Percentiles rank a stretch among this genome's conserved stretches.
Evolutionary conservation across 2,113 vertebrate genomes (phyloP).

Genomic region (Thinocorus orbignyianus): DNA sequence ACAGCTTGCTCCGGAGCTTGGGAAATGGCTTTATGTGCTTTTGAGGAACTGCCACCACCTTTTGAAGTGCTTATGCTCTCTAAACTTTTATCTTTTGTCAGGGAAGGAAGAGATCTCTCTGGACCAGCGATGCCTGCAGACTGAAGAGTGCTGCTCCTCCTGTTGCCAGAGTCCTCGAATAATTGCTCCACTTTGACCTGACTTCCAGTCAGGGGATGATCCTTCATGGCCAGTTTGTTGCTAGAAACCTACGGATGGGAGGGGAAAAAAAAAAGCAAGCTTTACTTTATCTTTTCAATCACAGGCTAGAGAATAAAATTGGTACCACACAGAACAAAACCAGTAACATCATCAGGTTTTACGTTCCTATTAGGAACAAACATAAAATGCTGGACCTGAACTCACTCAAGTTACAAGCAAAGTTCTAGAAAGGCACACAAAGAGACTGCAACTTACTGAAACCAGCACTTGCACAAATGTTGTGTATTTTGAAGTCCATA

Average conservation of each 20-base stretch:
- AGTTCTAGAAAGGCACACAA: neutral
- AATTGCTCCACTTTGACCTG: slow-evolving; percentile 92
- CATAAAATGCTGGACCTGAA: neutral
- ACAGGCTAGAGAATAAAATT: neutral
- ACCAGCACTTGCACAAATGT: neutral
- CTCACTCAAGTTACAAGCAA: neutral
- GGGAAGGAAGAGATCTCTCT: slow-evolving; percentile 76
- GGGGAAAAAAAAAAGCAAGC: neutral
- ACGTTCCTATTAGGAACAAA: neutral
- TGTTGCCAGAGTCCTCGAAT: slow-evolving; percentile 90
- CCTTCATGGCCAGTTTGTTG: slow-evolving; percentile 82
- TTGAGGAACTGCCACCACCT: slow-evolving; percentile 63
- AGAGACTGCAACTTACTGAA: neutral
- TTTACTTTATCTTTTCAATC: neutral
- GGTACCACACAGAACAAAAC: neutral
- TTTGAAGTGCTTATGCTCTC: slow-evolving; percentile 81
- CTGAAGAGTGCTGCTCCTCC: slow-evolving; percentile 78
- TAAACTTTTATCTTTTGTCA: slow-evolving; percentile 82
- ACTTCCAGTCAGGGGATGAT: slow-evolving; percentile 77
- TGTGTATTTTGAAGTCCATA: neutral
- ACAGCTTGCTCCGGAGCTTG: slow-evolving; percentile 89
- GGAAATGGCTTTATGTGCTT: slow-evolving; percentile 73
- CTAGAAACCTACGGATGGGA: slow-evolving; percentile 63
- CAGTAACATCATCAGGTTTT: neutral
- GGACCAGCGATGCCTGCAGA: slow-evolving; percentile 69